phyloP scores from a whole-genome alignment of 2,113 vertebrate species.

The Opisthocomus hoazin region DNA sequence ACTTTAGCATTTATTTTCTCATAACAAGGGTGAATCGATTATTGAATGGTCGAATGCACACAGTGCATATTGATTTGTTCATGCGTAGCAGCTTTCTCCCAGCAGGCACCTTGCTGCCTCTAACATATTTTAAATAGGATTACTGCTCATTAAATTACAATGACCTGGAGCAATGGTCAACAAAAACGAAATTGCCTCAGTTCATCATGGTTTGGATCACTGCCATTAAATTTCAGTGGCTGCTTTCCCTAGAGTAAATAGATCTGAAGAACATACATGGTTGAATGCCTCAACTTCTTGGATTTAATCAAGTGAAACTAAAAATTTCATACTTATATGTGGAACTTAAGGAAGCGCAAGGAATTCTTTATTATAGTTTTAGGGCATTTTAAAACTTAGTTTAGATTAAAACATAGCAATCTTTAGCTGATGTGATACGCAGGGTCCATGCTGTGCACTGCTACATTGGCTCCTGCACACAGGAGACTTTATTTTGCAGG shows the following conservation, averaged over 20 bases:
- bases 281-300: slow-evolving; percentile 33
- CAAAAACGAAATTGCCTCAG: slow-evolving; percentile 62
- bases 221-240: slow-evolving; percentile 28
- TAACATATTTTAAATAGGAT: slow-evolving; percentile 72
- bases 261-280: slow-evolving; percentile 15
- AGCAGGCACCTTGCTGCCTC: slow-evolving; percentile 58
- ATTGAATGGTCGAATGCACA: slow-evolving; percentile 70
- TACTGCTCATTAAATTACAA: slow-evolving; percentile 74
- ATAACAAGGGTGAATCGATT: slow-evolving; percentile 76
- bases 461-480: neutral
- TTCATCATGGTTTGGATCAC: slow-evolving; percentile 63
- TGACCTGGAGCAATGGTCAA: slow-evolving; percentile 68
- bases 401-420: neutral
- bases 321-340: neutral
- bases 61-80: slow-evolving; percentile 73
- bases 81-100: slow-evolving; percentile 62
- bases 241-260: slow-evolving; percentile 27
- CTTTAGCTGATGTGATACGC: neutral
- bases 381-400: neutral
- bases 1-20: slow-evolving; percentile 72
- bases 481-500: neutral
- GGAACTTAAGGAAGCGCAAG: neutral
- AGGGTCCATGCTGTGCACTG: neutral
- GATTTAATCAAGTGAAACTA: slow-evolving; percentile 6
- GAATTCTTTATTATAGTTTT: neutral